Evolutionary conservation across 2,113 vertebrate genomes (phyloP).

Genomic region (Euleptes europaea): DNA sequence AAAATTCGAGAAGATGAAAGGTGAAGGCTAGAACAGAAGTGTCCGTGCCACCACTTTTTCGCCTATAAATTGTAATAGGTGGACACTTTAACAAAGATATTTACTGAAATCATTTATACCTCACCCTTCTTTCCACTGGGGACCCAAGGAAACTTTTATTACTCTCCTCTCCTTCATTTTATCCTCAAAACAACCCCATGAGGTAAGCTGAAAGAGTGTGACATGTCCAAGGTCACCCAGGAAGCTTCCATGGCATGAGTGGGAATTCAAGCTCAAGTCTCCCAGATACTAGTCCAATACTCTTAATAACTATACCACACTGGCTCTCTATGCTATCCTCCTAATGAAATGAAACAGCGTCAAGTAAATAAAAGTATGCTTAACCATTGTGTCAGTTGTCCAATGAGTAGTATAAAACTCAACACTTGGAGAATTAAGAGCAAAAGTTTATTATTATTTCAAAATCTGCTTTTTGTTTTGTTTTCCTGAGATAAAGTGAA

Average conservation of each 20-base stretch:
- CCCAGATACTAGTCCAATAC: no score
- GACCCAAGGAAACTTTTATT: no score
- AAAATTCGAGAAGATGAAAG: not conserved
- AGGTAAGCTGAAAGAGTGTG: no score
- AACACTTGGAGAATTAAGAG: not conserved
- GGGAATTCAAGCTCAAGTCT: no score
- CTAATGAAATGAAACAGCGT: not conserved
- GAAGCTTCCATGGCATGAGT: no score
- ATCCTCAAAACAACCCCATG: no score
- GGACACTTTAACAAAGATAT: conserved; percentile 20
- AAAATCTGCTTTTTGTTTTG: not conserved
- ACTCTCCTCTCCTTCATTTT: no score
- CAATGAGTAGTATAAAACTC: conserved; percentile 2
- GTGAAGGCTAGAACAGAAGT: not conserved
- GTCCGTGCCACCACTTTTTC: not conserved
- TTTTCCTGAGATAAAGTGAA: conserved; percentile 22
- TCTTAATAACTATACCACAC: no score
- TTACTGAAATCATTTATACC: no score
- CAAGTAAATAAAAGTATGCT: rapidly evolving
- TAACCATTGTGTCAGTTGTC: conserved; percentile 4
- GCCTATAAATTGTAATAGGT: not conserved
- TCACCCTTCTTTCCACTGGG: no score
- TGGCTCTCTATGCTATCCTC: not conserved
- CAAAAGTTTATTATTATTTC: conserved; percentile 29
- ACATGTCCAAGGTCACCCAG: no score